Evolutionary conservation across 1,140 invertebrate genomes (phyloP), one percentile per base, ranked within the genome.

Genomic region (Cylas formicarius): DNA sequence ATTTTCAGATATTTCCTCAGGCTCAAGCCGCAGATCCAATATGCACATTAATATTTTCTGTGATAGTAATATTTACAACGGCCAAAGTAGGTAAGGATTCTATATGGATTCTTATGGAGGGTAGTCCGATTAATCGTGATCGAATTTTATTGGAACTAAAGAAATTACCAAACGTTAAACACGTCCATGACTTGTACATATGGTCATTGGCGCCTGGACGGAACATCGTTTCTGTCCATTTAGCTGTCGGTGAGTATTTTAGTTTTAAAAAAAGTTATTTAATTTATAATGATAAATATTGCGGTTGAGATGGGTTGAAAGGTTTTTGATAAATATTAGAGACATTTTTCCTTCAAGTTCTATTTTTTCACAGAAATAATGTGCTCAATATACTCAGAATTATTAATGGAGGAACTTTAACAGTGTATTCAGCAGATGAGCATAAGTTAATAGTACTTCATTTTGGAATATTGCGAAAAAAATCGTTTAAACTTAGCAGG

Each of bases 21-120:
- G 84, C 75, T 42, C 82, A 86, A 62, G 68, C 90, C 33, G 84
- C 82, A 27, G 90, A 94, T 72, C 89, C 90, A 7, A 78, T 93
- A 51, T 93, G 90, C 72, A 93, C 90, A 26, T 79, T 93, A 53
- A 58, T 91, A 28, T 94, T 92, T 73, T 88, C 87, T 14, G 63
- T 86, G 9, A 72, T 94, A 48, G 88, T 93, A 18, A 72, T 94
- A 48, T 68, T 78, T 55, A 90, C 88, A 14, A 91, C 88, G 0
- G 65, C 84, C 37, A 72, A 71, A 35, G 80, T 93, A 16, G 72
- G 90, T 20, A 68, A 72, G 21, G 88, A 93, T 62, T 80, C 86
- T 2, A 54, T 86, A 6, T 66, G 70, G 39, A 80, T 92, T 45
- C 68, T 93, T 16, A 76, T 92, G 74, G 87, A 92, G 68, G 84